phyloP scores from a whole-genome alignment of 2,888 invertebrate genomes.

The Thymelicus lineola region DNA sequence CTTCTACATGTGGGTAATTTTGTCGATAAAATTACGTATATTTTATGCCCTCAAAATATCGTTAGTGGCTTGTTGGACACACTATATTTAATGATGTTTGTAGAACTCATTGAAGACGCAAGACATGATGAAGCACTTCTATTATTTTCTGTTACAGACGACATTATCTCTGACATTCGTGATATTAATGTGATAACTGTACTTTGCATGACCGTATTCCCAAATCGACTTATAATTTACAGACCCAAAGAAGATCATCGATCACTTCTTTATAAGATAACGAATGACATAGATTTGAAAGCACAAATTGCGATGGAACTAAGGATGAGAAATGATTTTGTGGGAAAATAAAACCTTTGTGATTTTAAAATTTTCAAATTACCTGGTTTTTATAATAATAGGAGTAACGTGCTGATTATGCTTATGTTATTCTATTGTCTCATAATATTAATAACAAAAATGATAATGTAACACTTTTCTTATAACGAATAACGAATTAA shows the following conservation, averaged over 20 bases:
- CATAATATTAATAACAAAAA: background rate
- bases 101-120: constrained; percentile 13
- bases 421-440: no score
- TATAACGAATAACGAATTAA: background rate
- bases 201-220: constrained; percentile 39
- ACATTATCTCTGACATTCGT: constrained; percentile 29
- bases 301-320: constrained; percentile 1
- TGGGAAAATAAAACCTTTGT: background rate
- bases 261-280: constrained; percentile 29
- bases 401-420: no score
- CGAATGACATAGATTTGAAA: constrained; percentile 23
- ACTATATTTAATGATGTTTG: background rate
- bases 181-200: constrained; percentile 35
- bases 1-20: no score
- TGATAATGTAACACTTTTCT: background rate
- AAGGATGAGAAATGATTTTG: background rate
- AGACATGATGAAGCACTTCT: constrained; percentile 40
- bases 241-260: constrained; percentile 14
- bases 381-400: no score
- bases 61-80: no score
- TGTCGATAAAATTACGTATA: no score
- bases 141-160: constrained; percentile 32
- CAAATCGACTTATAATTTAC: constrained; percentile 35
- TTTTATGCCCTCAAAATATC: no score
- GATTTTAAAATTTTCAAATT: no score